These are phyloP conservation scores for Zhuqinia jingwanae DNA, from an alignment of 2,888 invertebrate species.

Conservation along the genomic window DNA sequence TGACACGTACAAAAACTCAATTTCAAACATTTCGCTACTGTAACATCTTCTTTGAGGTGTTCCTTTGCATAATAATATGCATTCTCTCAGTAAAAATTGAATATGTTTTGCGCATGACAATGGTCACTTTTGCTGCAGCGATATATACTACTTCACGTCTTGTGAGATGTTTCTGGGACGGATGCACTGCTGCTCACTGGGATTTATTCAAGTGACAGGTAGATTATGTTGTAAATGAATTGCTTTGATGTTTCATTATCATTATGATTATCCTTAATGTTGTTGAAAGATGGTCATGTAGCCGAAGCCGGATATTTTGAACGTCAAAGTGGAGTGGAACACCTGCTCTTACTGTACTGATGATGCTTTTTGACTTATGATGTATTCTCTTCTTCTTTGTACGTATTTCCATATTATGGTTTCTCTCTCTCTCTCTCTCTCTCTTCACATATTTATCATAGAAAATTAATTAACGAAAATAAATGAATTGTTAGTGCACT, in stretches of 20 bases:
- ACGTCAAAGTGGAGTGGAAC: background rate
- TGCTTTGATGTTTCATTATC: constrained; percentile 32
- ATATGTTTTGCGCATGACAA: too few relatives aligned
- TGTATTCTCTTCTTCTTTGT: too few relatives aligned
- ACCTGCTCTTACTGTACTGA: too few relatives aligned
- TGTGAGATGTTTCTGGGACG: too few relatives aligned
- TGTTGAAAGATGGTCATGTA: background rate
- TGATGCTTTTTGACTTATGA: too few relatives aligned
- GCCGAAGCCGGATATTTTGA: background rate
- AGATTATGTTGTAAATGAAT: constrained; percentile 47
- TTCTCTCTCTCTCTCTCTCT: too few relatives aligned
- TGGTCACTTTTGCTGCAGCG: too few relatives aligned
- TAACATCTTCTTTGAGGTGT: background rate
- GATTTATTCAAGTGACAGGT: constrained; percentile 39
- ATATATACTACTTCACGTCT: background rate
- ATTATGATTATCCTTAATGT: constrained; percentile 22
- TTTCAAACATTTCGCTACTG: background rate
- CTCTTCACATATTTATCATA: too few relatives aligned
- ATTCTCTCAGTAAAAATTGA: too few relatives aligned
- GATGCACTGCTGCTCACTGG: background rate
- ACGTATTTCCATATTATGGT: too few relatives aligned
- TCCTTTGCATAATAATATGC: too few relatives aligned
- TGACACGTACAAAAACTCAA: constrained; percentile 5
- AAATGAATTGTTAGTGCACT: constrained; percentile 25
- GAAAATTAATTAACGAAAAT: constrained; percentile 18